A percentile compares a stretch with the other conserved stretches of the same genome.
These are phyloP conservation scores for Selene dorsalis DNA, from an alignment of 2,797 vertebrate species.

Conservation along the genomic window DNA sequence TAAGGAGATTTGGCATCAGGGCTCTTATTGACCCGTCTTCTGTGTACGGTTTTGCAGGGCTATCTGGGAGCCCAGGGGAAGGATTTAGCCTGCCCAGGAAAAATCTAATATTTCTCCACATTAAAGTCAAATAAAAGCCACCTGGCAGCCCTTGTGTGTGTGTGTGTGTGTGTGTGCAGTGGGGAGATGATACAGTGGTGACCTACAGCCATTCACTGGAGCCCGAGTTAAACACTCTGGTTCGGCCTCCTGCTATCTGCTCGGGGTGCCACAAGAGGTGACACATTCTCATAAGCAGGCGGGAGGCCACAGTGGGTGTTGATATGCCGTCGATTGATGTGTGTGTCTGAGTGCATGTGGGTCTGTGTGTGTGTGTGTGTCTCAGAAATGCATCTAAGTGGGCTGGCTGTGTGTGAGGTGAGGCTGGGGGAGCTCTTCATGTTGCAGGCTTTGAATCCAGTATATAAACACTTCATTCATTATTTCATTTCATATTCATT, in stretches of 20 bases:
- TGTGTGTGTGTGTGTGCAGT: constrained; percentile 37
- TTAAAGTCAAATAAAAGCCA: constrained; percentile 81
- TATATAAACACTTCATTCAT: not conserved
- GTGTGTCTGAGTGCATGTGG: constrained; percentile 27
- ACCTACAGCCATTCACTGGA: constrained; percentile 70
- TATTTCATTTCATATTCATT: not conserved
- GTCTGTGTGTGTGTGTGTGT: not conserved
- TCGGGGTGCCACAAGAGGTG: constrained; percentile 66
- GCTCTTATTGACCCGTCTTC: constrained; percentile 78
- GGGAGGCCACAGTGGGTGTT: constrained; percentile 53
- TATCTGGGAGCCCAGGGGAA: constrained; percentile 74
- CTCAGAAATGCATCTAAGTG: constrained; percentile 18
- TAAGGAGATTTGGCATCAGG: constrained; percentile 76
- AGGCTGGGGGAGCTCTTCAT: constrained; percentile 17
- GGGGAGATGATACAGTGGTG: constrained; percentile 69
- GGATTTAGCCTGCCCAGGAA: constrained; percentile 77
- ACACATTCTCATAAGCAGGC: constrained; percentile 65
- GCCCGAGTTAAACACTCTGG: constrained; percentile 70
- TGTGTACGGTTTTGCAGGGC: constrained; percentile 61
- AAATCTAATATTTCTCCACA: constrained; percentile 82
- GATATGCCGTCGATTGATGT: constrained; percentile 55
- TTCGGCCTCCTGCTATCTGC: constrained; percentile 70
- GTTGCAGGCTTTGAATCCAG: not conserved
- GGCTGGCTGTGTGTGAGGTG: constrained; percentile 23
- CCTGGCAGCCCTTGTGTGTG: constrained; percentile 61